phyloP scores from a whole-genome alignment of 2,797 vertebrate genomes.

The Mormyrops boulengeri region DNA sequence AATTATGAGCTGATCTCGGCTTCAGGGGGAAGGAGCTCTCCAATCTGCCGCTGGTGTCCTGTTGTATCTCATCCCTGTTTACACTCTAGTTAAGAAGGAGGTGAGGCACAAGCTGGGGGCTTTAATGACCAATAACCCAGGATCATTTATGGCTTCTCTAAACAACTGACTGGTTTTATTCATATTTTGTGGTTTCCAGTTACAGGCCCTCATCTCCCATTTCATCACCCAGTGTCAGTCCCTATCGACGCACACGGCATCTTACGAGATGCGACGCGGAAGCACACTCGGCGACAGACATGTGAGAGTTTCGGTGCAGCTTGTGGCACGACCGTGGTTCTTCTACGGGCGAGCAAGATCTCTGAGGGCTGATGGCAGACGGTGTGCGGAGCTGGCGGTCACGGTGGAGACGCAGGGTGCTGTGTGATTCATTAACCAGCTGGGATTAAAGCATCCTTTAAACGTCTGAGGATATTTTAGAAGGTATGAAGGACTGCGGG shows the following conservation, averaged over 20 bases:
- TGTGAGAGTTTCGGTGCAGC: neutral
- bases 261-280: neutral
- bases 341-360: neutral
- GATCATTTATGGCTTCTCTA: neutral
- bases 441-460: neutral
- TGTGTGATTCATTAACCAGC: slow-evolving; percentile 16
- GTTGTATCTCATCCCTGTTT: neutral
- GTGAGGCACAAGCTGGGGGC: neutral
- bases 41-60: neutral
- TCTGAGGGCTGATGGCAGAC: neutral
- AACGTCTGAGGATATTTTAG: neutral
- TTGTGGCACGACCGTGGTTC: neutral
- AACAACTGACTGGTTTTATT: neutral
- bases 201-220: neutral
- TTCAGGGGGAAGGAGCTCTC: neutral
- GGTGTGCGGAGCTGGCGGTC: neutral
- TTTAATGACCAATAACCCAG: neutral
- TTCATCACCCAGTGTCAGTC: neutral
- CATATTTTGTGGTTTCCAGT: neutral
- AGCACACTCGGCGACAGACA: neutral
- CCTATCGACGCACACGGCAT: neutral
- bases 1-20: neutral
- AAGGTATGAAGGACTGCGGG: neutral
- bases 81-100: neutral
- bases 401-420: neutral